These are phyloP conservation scores for Leucosticte australis DNA, from an alignment of 2,113 vertebrate species.

Conservation along the genomic window DNA sequence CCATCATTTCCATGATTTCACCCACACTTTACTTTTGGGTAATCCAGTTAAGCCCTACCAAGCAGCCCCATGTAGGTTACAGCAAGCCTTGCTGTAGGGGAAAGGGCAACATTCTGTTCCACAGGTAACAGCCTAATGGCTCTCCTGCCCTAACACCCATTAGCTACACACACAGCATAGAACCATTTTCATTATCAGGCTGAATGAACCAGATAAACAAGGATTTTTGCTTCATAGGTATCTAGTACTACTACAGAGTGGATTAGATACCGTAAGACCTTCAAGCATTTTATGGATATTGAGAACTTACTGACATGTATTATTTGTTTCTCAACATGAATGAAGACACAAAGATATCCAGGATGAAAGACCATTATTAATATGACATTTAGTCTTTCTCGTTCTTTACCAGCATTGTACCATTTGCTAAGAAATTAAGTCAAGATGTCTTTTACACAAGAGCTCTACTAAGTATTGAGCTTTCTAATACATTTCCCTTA, in stretches of 20 bases:
- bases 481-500: background rate
- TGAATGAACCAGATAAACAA: background rate
- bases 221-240: background rate
- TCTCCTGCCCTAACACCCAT: background rate
- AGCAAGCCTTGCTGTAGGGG: background rate
- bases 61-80: background rate
- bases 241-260: background rate
- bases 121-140: background rate
- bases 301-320: background rate
- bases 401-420: background rate
- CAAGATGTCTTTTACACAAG: background rate
- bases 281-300: background rate
- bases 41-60: background rate
- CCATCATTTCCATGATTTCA: background rate
- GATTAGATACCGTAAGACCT: background rate
- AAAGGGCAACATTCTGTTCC: background rate
- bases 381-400: background rate
- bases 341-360: background rate
- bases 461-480: background rate
- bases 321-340: background rate
- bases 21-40: background rate
- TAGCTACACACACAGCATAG: background rate
- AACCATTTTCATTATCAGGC: background rate
- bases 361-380: background rate
- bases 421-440: background rate